Base-by-base conservation (phyloP, 2,113 vertebrate genomes). In the Lonchura striata region DNA sequence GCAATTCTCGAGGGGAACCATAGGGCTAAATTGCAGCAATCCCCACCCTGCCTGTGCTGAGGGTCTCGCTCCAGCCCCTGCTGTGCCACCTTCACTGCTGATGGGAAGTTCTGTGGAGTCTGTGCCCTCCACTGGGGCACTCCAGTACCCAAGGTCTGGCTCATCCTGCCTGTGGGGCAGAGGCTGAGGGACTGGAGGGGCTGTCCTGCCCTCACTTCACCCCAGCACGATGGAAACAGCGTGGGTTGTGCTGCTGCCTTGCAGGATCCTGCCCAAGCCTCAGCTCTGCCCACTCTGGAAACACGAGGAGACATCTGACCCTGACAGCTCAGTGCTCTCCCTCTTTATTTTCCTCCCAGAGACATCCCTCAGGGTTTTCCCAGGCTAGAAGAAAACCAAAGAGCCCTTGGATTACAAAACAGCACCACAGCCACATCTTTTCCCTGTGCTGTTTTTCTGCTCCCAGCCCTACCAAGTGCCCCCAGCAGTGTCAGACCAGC, bases 321-420 rank as follows among this genome's bases (percentile, higher is more conserved):
- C 81, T 63, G 86, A 68, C 65, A 52, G 1, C 69, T 71, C 47
- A 11, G 27, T 3, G 64, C 30, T 78, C 35, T 63, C 61, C 54
- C 35, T 71, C 66, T 92, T 50, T 61, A 41, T 88, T 93, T 78
- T 60, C 74, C 89, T 91, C 14, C 0, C 69, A 79, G 91, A 94
- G 31, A 84, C 53, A 66, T 14, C 89, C 92, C 95, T 91, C 56
- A 49, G 95, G 91, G 89, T 53, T 85, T 89, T 95, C 93, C 84
- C 83, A 94, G 91, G 46, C 56, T 49, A 53, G 86, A 81, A 82
- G 21, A 79, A 94, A 96, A 78, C 42, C 89, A 91, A 81, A 82
- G 28, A 20, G 5, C 37, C 53, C 23, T 57, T 25, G 54, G 57
- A 91, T 94, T 96, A 77, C 86, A 77, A 94, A 91, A 95, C 21